These are phyloP conservation scores for Temnothorax unifasciatus DNA, from an alignment of 2,888 invertebrate species.

Conservation along the genomic window DNA sequence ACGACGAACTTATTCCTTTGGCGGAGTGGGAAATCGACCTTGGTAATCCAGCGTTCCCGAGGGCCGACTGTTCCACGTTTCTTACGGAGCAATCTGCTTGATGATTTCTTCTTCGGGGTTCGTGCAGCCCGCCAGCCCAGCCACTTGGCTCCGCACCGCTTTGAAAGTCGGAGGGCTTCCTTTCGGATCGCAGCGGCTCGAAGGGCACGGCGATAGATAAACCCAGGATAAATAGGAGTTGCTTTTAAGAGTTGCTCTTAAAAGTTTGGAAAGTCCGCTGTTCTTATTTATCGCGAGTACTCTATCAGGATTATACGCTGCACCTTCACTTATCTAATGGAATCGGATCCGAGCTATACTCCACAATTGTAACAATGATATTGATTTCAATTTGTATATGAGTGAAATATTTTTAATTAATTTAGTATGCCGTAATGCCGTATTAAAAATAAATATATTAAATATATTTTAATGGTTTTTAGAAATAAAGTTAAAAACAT, in stretches of 20 bases:
- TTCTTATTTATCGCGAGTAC: conserved; percentile 42
- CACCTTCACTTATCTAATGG: conserved; percentile 34
- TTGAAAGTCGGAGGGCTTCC: conserved; percentile 33
- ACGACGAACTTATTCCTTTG: conserved; percentile 69
- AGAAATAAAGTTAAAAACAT: neutral
- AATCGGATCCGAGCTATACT: conserved; percentile 30
- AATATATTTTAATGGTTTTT: neutral
- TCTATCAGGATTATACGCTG: conserved; percentile 28
- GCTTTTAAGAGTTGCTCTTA: conserved; percentile 50
- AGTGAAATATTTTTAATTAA: neutral
- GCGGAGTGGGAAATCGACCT: conserved; percentile 73
- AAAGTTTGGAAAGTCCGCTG: conserved; percentile 47
- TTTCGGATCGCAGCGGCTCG: conserved; percentile 24
- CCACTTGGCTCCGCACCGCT: conserved; percentile 49
- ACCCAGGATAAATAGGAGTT: conserved; percentile 50
- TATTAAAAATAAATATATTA: neutral
- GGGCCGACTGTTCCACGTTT: conserved; percentile 63
- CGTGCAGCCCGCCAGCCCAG: conserved; percentile 32
- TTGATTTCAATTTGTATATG: conserved; percentile 1
- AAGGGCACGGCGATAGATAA: conserved; percentile 38
- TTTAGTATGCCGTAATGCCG: neutral
- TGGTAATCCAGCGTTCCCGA: conserved; percentile 70
- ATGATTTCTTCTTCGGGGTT: conserved; percentile 64
- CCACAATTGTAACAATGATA: neutral
- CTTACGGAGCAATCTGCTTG: conserved; percentile 67